Conservation (phyloP, 2,888 invertebrate genomes). For the Bimastos eiseni region DNA sequence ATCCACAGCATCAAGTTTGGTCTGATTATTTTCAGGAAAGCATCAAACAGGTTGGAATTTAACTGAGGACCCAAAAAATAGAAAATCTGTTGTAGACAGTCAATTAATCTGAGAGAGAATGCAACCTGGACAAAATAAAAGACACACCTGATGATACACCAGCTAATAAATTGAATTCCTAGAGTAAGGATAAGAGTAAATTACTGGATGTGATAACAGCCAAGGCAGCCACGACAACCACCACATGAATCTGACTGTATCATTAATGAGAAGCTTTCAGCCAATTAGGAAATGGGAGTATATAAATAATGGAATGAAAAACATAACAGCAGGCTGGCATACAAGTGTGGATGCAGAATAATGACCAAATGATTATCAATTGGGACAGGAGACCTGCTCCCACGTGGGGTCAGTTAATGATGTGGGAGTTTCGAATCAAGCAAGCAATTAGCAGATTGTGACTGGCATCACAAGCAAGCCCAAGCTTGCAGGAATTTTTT, state of each 20-base stretch:
- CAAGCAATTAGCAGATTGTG: background rate
- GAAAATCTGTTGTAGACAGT: background rate
- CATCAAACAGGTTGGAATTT: background rate
- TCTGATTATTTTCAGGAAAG: background rate
- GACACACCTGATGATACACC: background rate
- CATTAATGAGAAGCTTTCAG: conserved; percentile 13
- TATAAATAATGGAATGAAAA: conserved; percentile 6
- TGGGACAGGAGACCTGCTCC: background rate
- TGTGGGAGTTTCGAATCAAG: background rate
- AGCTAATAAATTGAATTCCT: conserved; percentile 6
- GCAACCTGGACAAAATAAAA: background rate
- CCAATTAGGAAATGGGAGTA: conserved; percentile 6
- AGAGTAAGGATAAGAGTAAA: background rate
- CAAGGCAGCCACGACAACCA: background rate
- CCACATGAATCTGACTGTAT: background rate
- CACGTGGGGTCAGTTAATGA: background rate
- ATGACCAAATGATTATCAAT: conserved; percentile 13
- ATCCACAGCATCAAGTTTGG: background rate
- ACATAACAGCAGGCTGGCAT: background rate
- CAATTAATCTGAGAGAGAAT: background rate
- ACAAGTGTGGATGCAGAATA: background rate
- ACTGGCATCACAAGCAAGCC: background rate
- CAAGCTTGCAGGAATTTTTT: background rate
- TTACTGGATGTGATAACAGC: background rate
- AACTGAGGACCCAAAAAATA: background rate